phyloP scores from a whole-genome alignment of 2,888 invertebrate genomes.

The Ochlodes sylvanus region DNA sequence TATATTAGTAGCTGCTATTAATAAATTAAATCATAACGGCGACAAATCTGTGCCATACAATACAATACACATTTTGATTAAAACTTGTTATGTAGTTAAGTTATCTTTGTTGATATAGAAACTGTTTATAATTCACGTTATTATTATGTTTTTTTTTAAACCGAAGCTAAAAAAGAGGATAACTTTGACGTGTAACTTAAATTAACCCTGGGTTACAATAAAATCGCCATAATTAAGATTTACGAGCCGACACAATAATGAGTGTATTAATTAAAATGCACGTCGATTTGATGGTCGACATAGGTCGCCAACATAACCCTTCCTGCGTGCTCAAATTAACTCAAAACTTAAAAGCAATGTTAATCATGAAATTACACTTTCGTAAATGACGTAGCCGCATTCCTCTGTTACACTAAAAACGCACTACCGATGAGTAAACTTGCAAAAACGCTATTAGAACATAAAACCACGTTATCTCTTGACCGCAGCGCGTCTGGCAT shows the following conservation, averaged over 20 bases:
- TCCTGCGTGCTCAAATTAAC: not conserved
- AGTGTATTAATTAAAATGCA: conserved; percentile 2
- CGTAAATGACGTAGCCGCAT: conserved; percentile 34
- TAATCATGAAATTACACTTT: conserved; percentile 26
- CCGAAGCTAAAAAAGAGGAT: too few relatives aligned
- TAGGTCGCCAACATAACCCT: not conserved
- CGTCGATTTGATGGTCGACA: conserved; percentile 8
- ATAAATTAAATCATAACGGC: too few relatives aligned
- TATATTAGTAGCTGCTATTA: not conserved
- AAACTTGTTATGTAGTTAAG: too few relatives aligned
- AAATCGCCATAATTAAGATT: too few relatives aligned
- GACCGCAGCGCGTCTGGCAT: conserved; percentile 63
- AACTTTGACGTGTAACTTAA: too few relatives aligned
- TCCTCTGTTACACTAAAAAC: conserved; percentile 46
- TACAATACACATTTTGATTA: too few relatives aligned
- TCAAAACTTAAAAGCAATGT: not conserved
- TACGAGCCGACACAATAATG: too few relatives aligned
- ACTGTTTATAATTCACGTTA: too few relatives aligned
- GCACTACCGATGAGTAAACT: conserved; percentile 46
- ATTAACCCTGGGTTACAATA: too few relatives aligned
- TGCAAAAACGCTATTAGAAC: conserved; percentile 48
- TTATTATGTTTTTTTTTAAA: too few relatives aligned
- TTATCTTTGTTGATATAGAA: too few relatives aligned
- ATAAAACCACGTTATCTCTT: conserved; percentile 63
- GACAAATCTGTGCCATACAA: too few relatives aligned